Percentiles rank a stretch among this genome's conserved stretches.
phyloP scores from a whole-genome alignment of 2,888 invertebrate genomes.

The Stenurella melanura region DNA sequence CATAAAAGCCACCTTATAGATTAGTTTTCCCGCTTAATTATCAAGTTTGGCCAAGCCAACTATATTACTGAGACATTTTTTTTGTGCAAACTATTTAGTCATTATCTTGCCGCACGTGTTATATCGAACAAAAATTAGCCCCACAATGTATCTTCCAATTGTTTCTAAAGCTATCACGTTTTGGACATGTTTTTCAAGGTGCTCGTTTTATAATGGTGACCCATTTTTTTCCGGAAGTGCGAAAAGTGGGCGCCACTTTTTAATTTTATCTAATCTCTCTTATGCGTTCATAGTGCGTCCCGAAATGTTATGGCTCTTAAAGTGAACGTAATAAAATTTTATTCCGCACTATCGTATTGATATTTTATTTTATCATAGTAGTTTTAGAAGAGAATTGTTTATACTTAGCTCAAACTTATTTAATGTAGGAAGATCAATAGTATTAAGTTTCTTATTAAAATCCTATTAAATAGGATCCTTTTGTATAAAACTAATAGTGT shows the following conservation, averaged over 20 bases:
- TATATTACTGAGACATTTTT: too few relatives aligned
- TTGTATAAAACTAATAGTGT: conserved; percentile 47
- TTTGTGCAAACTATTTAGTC: too few relatives aligned
- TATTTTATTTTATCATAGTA: conserved; percentile 12
- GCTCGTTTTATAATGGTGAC: not conserved
- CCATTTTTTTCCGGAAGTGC: not conserved
- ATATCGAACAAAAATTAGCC: not conserved
- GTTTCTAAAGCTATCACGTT: conserved; percentile 1
- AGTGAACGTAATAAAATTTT: not conserved
- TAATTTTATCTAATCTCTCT: not conserved
- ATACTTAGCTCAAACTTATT: conserved; percentile 37
- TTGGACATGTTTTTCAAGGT: not conserved
- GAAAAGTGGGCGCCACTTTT: not conserved
- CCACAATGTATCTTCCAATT: conserved; percentile 4
- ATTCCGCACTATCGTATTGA: conserved; percentile 1
- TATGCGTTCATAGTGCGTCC: not conserved
- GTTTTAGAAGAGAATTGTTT: conserved; percentile 20
- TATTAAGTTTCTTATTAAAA: conserved; percentile 29
- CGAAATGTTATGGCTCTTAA: conserved; percentile 1
- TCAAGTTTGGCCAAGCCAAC: too few relatives aligned
- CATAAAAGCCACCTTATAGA: too few relatives aligned
- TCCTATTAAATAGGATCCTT: conserved; percentile 41
- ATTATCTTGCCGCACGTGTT: too few relatives aligned
- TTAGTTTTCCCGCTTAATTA: too few relatives aligned
- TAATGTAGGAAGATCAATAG: conserved; percentile 24